Base-by-base conservation (phyloP, 2,797 vertebrate species). In the Centropyge bicolor region DNA sequence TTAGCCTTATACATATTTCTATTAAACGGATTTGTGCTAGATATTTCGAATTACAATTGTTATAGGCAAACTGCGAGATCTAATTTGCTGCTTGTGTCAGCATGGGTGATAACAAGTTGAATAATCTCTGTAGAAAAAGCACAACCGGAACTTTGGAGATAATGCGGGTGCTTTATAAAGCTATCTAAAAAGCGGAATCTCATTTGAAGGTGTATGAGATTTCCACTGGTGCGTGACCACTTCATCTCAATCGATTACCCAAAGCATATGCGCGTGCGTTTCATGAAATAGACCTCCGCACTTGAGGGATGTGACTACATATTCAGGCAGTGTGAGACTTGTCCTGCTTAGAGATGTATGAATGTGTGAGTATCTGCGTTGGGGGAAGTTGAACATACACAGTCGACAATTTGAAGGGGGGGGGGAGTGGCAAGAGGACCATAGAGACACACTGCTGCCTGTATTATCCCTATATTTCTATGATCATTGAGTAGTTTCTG, bases 161-260 rank as follows among this genome's bases (percentile, higher is more conserved):
- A 79, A 74, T 55, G 62, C 20, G 24, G 40, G 11, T 14, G 54
- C 31, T 87, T 81, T 78, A 75, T 74, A 41, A 73, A 80, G 52
- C 74, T 20, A 68, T 83, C 77, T 66, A 52, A 74, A 57, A 46
- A 52, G 48, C 52, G 54, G 57, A 80, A 76, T 80, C 76, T 76
- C 70, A 87, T 89, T 82, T 84, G 52, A 72, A 83, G 74, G 71
- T 65, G 68, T 78, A 87, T 80, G 80, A 84, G 71, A 88, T 86
- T 70, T 73, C 54, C 66, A 62, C 74, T 63, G 77, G 57, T 63
- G 88, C 62, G 10, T 88, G 85, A 81, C 81, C 70, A 48, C 77
- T 76, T 66, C 46, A 64, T 91, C 78, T 69, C 70, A 75, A 83
- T 83, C 17, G 31, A 80, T 88, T 81, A 69, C 48, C 3, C 10